These are phyloP conservation scores for Cygnus olor DNA, from an alignment of 2,797 vertebrate species.

Conservation along the genomic window DNA sequence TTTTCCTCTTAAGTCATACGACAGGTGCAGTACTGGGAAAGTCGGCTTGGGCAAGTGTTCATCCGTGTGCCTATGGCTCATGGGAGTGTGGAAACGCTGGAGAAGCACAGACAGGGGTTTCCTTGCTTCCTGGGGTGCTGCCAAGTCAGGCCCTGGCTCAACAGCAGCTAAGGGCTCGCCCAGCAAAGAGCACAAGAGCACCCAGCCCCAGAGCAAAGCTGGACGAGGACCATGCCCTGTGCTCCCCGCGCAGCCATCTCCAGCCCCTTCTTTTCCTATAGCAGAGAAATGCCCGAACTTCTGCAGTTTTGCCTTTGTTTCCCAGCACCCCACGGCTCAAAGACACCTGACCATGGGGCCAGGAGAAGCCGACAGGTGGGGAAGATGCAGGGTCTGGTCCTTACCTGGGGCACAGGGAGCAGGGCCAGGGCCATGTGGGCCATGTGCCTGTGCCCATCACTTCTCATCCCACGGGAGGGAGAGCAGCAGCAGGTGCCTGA, in stretches of 20 bases:
- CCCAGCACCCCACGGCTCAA: not conserved
- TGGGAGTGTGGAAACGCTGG: accelerated
- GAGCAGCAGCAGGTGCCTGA: not conserved
- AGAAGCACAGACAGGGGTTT: not conserved
- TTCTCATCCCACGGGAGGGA: not conserved
- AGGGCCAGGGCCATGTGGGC: no score
- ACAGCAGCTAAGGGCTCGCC: not conserved
- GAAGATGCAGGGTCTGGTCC: no score
- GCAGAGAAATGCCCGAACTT: not conserved
- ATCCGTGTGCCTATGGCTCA: not conserved
- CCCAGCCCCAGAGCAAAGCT: not conserved
- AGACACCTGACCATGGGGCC: accelerated
- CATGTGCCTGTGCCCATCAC: no score
- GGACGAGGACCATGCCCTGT: no score
- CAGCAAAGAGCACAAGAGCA: not conserved
- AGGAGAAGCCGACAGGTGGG: not conserved
- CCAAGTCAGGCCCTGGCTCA: not conserved
- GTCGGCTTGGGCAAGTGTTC: no score
- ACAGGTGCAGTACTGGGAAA: not conserved
- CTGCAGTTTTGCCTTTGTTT: no score
- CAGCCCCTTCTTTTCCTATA: not conserved
- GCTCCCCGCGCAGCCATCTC: not conserved
- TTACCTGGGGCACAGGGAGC: not conserved
- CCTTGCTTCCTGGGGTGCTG: accelerated
- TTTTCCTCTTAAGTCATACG: accelerated